Evolutionary conservation across 2,113 vertebrate species (phyloP), one percentile per base, ranked within the genome.

Genomic region (Lampris incognitus): DNA sequence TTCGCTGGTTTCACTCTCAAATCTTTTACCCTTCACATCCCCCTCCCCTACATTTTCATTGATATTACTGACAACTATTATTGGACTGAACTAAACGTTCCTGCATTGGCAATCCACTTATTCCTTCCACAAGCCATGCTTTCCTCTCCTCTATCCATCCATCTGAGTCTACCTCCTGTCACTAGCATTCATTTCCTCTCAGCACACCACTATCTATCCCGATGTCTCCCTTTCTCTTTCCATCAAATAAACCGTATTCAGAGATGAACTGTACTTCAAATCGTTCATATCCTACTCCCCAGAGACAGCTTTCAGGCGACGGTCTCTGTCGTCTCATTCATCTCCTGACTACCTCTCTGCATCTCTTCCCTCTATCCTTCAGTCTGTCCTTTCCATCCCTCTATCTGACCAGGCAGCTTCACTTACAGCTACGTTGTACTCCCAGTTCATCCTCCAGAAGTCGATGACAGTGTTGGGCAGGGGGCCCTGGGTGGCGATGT

Each of bases 371-470:
- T 44, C 40, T 11, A 52, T 52, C 5, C 9, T 7, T n/a, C 11
- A 39, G 6, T 46, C n/a, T n/a, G 1, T 44, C n/a, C 58, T 24
- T 13, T 24, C 37, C 52, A 11, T 37, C 36, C 10, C 10, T 1
- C 13, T 42, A 36, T 9, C 24, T 40, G 24, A 0, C 2, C 1
- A 58, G 49, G 2, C 13, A 9, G 24, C 24, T 24, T 24, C 78
- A 96, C 97, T 97, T 90, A 99, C 98, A 4, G 94, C 94, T 59
- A 97, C 94, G 0, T 95, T 96, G 87, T 99, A 98, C 64, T 99
- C 97, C 98, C 98, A 99, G 92, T 96, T 98, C 98, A 99, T 99
- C 89, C 97, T 96, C 98, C 98, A 99, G 94, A 99, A 99, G 91
- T 99, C 98, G 38, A 97, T 93, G 74, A 99, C 96, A 8, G 98